Evolutionary conservation across 35 echinoderm and acorn worm genomes (phyloP).

Genomic region (Lytechinus pictus): DNA sequence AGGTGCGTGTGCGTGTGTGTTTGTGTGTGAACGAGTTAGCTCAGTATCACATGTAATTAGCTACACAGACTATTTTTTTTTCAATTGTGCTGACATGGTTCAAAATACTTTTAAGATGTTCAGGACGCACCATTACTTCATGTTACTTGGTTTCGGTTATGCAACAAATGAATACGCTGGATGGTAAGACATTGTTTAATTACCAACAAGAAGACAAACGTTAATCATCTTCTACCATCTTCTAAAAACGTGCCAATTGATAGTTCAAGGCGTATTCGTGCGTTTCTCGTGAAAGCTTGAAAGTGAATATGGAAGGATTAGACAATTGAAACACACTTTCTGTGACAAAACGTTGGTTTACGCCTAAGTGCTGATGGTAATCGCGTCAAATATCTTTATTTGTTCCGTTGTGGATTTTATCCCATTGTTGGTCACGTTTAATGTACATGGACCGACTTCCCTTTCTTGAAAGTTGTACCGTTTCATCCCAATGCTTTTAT

Average conservation of each 20-base stretch:
- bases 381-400: neutral
- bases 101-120: neutral
- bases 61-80: neutral
- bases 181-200: neutral
- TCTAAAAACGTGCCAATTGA: neutral
- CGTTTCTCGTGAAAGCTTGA: neutral
- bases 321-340: neutral
- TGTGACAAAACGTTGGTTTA: neutral
- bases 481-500: neutral
- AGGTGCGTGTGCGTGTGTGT: neutral
- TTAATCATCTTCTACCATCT: neutral
- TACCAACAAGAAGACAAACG: neutral
- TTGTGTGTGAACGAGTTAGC: neutral
- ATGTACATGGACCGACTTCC: neutral
- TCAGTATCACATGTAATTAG: neutral
- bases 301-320: neutral
- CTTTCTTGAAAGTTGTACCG: neutral
- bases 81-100: neutral
- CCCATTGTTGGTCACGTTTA: neutral
- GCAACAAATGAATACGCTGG: neutral
- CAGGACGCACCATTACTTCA: neutral
- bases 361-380: neutral
- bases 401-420: neutral
- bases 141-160: neutral
- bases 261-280: slow-evolving; percentile 26